Conservation (phyloP, 2,797 vertebrate genomes). For the Megaceryle alcyon region DNA sequence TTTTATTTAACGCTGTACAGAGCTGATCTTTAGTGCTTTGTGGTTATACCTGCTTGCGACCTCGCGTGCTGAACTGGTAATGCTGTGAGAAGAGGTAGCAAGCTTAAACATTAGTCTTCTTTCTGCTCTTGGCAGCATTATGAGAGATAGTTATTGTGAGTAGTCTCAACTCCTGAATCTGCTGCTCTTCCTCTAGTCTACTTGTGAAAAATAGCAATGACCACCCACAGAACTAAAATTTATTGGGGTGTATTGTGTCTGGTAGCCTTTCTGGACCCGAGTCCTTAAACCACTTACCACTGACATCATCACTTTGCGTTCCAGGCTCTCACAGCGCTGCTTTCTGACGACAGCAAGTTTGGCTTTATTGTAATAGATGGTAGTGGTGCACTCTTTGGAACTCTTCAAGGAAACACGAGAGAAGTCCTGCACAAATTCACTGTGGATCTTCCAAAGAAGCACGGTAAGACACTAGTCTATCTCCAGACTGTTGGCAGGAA, state of each 20-base stretch:
- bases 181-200: neutral
- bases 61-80: neutral
- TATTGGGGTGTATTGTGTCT: neutral
- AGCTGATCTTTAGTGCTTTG: neutral
- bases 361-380: slow-evolving; percentile 99
- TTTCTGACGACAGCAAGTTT: slow-evolving; percentile 98
- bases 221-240: neutral
- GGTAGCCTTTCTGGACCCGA: neutral
- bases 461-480: slow-evolving; percentile 80
- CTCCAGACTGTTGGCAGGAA: neutral
- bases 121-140: neutral
- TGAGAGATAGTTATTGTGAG: neutral
- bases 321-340: slow-evolving; percentile 94
- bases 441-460: slow-evolving; percentile 99
- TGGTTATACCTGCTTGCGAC: neutral
- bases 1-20: neutral
- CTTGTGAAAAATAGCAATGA: neutral
- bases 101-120: neutral
- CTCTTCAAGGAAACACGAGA: slow-evolving; percentile 97
- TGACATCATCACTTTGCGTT: slow-evolving; percentile 13
- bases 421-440: slow-evolving; percentile 99
- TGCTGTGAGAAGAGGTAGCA: neutral
- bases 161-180: neutral
- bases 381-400: slow-evolving; percentile 96
- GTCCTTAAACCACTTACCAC: neutral